Evolutionary conservation across 2,113 vertebrate species (phyloP).

Genomic region (Neotragus pygmaeus): DNA sequence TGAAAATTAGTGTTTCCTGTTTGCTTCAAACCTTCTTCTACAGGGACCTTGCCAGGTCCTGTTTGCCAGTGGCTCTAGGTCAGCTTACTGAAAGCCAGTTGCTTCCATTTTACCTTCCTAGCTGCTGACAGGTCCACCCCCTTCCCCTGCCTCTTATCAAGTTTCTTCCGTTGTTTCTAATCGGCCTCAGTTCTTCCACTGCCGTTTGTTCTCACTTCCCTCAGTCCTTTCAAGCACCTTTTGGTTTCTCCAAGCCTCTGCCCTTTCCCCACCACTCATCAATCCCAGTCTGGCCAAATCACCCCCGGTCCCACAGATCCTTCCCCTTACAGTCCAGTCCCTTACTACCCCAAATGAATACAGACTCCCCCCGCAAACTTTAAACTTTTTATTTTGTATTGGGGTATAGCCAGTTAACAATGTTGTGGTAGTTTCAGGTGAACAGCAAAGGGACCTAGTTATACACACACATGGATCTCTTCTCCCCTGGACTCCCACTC

Average conservation of each 20-base stretch:
- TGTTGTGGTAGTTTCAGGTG: not conserved
- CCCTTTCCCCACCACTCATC: not conserved
- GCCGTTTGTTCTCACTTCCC: not conserved
- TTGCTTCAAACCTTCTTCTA: not conserved
- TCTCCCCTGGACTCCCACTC: not conserved
- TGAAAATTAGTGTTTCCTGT: constrained; percentile 23
- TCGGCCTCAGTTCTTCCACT: not conserved
- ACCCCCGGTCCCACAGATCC: not conserved
- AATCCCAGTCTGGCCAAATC: not conserved
- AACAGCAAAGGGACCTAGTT: not conserved
- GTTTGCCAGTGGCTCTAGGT: not conserved
- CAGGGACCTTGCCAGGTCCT: not conserved
- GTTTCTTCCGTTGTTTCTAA: not conserved
- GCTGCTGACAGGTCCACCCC: not conserved
- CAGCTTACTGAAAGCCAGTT: not conserved
- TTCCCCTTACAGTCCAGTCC: too few species aligned
- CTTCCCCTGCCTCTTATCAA: not conserved
- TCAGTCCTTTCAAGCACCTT: not conserved
- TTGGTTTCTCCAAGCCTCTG: not conserved
- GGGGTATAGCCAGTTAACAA: not conserved
- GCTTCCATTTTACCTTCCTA: not conserved
- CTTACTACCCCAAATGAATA: not conserved
- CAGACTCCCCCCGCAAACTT: not conserved
- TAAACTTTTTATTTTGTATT: not conserved
- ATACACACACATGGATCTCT: not conserved